Conservation (phyloP, 2,888 invertebrate species). For the Xylota segnis region DNA sequence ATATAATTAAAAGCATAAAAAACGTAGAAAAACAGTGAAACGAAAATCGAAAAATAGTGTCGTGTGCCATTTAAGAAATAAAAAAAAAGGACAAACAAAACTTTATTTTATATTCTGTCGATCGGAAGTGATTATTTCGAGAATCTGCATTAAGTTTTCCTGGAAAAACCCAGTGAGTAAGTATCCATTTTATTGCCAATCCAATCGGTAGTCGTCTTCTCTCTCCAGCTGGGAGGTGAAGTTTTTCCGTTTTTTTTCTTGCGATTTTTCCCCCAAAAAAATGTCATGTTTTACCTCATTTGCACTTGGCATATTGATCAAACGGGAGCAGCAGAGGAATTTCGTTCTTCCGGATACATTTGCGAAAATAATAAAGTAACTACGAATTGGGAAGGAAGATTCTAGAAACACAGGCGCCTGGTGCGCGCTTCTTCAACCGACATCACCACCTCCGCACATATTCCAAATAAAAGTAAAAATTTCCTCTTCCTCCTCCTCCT, state of each 20-base stretch:
- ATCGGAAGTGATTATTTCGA: constrained; percentile 14
- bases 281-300: background rate
- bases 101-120: background rate
- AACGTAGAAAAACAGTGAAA: constrained; percentile 31
- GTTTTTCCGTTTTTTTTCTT: background rate
- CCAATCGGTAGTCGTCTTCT: background rate
- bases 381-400: constrained; percentile 10
- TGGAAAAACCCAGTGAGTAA: constrained; percentile 10
- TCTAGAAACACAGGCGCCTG: constrained; percentile 32
- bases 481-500: background rate
- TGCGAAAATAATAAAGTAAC: background rate
- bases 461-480: constrained; percentile 29
- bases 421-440: constrained; percentile 5
- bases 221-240: background rate
- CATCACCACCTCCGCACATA: constrained; percentile 2
- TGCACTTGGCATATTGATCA: constrained; percentile 22
- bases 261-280: background rate
- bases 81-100: constrained; percentile 15
- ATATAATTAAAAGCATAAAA: constrained; percentile 3
- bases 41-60: constrained; percentile 41
- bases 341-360: background rate
- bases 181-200: constrained; percentile 6
- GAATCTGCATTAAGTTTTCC: background rate
- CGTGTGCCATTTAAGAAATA: constrained; percentile 35
- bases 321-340: background rate